Conservation (phyloP, 2,888 invertebrate species). For the Sphaerophoria rueppellii region DNA sequence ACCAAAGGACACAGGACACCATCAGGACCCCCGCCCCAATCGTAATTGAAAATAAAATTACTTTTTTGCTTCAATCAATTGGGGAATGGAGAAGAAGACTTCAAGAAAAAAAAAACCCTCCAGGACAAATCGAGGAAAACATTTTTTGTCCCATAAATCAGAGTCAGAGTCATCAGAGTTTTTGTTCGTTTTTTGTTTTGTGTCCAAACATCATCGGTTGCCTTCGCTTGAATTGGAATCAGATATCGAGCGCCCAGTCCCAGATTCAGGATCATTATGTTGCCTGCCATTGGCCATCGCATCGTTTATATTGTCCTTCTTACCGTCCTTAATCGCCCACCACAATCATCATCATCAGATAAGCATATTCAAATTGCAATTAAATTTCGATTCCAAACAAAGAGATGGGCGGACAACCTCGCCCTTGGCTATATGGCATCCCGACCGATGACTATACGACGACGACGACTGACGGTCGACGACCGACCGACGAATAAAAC, state of each 20-base stretch:
- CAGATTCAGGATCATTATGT: slow-evolving; percentile 47
- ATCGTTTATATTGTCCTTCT: slow-evolving; percentile 16
- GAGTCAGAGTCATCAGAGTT: neutral
- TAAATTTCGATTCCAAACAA: slow-evolving; percentile 65
- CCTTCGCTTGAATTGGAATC: neutral
- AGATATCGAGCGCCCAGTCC: neutral
- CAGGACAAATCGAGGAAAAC: slow-evolving; percentile 19
- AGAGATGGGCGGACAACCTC: slow-evolving; percentile 32
- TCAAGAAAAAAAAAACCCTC: slow-evolving; percentile 24
- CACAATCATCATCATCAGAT: slow-evolving; percentile 23
- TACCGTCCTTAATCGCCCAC: slow-evolving; percentile 1
- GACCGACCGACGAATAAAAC: neutral
- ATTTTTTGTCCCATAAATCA: slow-evolving; percentile 3
- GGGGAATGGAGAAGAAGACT: slow-evolving; percentile 11
- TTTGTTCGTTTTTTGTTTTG: neutral
- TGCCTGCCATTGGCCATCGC: slow-evolving; percentile 3
- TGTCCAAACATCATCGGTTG: neutral
- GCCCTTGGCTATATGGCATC: neutral
- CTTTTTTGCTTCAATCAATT: slow-evolving; percentile 65
- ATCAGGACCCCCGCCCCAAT: slow-evolving; percentile 6
- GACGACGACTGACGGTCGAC: too few relatives aligned
- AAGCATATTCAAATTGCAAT: slow-evolving; percentile 69
- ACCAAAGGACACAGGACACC: slow-evolving; percentile 2
- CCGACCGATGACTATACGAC: too few relatives aligned
- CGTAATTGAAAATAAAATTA: slow-evolving; percentile 71